Evolutionary conservation across 1,140 invertebrate genomes (phyloP), one percentile per base, ranked within the genome.

Genomic region (Stegodyphus mimosarum): DNA sequence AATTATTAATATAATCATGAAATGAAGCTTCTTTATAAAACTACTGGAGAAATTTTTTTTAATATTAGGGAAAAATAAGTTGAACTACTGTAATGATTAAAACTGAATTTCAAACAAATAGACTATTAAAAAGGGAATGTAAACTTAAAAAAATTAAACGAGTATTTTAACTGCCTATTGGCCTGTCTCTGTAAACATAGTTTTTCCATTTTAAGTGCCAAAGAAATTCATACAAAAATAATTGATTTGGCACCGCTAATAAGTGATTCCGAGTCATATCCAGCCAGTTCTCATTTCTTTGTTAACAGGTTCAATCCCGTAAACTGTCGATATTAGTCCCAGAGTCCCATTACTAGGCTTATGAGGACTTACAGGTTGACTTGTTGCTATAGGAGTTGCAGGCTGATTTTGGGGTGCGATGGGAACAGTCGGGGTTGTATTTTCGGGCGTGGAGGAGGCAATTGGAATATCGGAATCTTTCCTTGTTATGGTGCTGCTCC

Each of bases 281-380:
- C 87, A 88, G 7, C 87, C 87, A 55, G 87, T 78, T 55, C 78
- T 81, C 87, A 88, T 88, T 17, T 87, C 84, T 66, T 88, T 88
- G 53, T 88, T 87, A n/a, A 83, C 87, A 49, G 87, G 87, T 81
- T 88, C 87, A 55, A 88, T 88, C 48, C 87, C 87, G 17, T 88
- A 88, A 49, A 88, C 73, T 6, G 83, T 75, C 10, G 87, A 85
- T 51, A 88, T 84, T 17, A 87, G 48, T 5, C 85, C 87, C 55
- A 87, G 50, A 6, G 86, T 75, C 6, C 86, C 87, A 63, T 87
- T 81, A 48, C 73, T 87, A 60, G 83, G 70, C 51, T 87, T 86
- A 55, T 78, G 70, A 55, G 71, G 67, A 63, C 72, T 83, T 7
- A 72, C 83, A n/a, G 83, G 66, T 63, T 80, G 85, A 69, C 49